These are phyloP conservation scores for Chromis chromis DNA, from an alignment of 2,797 vertebrate genomes.

Conservation along the genomic window DNA sequence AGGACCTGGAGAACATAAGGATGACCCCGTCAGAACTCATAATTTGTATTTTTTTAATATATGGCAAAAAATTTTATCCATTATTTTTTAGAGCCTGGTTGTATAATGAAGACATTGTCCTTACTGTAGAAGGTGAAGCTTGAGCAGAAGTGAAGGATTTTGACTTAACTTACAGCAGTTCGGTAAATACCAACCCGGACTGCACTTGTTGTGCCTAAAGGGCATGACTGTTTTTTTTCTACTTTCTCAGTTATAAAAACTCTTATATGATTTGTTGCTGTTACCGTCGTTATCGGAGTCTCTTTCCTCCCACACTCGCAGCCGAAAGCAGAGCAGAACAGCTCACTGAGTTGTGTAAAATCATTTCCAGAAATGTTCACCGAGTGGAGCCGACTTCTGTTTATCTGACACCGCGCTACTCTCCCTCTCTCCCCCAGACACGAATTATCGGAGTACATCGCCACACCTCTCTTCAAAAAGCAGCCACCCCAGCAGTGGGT, in stretches of 20 bases:
- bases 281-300: slow-evolving; percentile 23
- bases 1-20: too few species aligned
- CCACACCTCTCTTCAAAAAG: slow-evolving; percentile 88
- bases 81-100: too few species aligned
- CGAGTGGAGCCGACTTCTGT: slow-evolving; percentile 44
- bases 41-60: too few species aligned
- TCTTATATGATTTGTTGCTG: slow-evolving; percentile 22
- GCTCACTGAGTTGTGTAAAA: slow-evolving; percentile 43
- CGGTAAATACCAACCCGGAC: slow-evolving; percentile 2
- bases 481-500: slow-evolving; percentile 91
- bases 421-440: slow-evolving; percentile 78
- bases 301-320: slow-evolving; percentile 27
- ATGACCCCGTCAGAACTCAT: too few species aligned
- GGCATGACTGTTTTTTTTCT: slow-evolving; percentile 14
- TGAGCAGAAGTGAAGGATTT: background rate
- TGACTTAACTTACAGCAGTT: slow-evolving; percentile 1
- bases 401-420: slow-evolving; percentile 48
- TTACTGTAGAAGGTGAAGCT: too few species aligned
- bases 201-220: slow-evolving; percentile 20
- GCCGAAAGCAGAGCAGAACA: slow-evolving; percentile 31
- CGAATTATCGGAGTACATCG: slow-evolving; percentile 92
- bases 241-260: slow-evolving; percentile 26
- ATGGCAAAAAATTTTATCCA: too few species aligned
- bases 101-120: too few species aligned
- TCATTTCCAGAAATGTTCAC: slow-evolving; percentile 40